Evolutionary conservation across 2,888 invertebrate species (phyloP).

Genomic region (Pseudococcus jackbeardsleyi): DNA sequence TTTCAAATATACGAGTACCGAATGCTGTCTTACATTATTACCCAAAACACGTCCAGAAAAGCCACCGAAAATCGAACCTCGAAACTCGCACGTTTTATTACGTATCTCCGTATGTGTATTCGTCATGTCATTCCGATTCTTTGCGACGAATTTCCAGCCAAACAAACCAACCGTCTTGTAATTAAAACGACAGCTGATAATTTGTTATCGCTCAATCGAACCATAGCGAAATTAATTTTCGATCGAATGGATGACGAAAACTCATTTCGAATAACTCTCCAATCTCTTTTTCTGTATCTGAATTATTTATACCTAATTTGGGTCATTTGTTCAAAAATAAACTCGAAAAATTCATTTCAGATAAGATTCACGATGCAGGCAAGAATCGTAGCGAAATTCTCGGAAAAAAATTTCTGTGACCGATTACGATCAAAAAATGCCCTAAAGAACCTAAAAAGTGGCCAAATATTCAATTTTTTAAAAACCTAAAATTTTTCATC

Average conservation of each 20-base stretch:
- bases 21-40: constrained; percentile 4
- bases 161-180: neutral
- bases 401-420: too few species aligned
- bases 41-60: constrained; percentile 18
- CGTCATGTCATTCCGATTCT: neutral
- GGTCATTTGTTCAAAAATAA: too few species aligned
- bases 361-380: too few species aligned
- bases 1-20: neutral
- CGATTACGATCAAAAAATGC: too few species aligned
- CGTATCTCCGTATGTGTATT: neutral
- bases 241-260: neutral
- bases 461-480: too few species aligned
- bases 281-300: neutral
- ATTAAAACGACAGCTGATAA: constrained; percentile 9
- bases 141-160: constrained; percentile 14
- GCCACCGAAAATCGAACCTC: constrained; percentile 25
- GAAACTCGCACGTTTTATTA: constrained; percentile 17
- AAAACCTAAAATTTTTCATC: too few species aligned
- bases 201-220: constrained; percentile 1
- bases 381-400: too few species aligned
- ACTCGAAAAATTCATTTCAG: too few species aligned
- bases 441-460: too few species aligned
- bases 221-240: neutral
- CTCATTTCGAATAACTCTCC: neutral
- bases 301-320: too few species aligned